A percentile compares a stretch with the other conserved stretches of the same genome.
These are phyloP conservation scores for Paradisaea rubra DNA, from an alignment of 2,113 vertebrate genomes.

Conservation along the genomic window DNA sequence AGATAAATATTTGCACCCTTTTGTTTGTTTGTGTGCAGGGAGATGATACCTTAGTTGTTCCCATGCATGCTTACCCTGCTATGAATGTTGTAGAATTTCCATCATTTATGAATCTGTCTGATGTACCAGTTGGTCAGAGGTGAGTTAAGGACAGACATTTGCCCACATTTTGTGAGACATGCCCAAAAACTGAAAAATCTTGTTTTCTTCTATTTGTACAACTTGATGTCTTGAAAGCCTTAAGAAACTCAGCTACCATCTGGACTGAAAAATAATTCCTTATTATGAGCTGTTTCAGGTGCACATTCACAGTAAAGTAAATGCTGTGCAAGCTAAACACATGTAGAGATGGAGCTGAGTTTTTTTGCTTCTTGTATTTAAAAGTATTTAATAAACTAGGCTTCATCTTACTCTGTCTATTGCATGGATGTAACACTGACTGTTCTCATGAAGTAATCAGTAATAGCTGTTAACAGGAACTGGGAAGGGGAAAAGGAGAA, in stretches of 20 bases:
- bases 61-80: conserved; percentile 87
- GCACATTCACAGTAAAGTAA: not conserved
- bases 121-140: conserved; percentile 84
- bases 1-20: not conserved
- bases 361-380: not conserved
- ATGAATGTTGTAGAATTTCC: conserved; percentile 84
- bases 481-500: not conserved
- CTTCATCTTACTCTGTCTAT: not conserved
- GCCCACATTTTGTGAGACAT: not conserved
- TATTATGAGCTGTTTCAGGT: not conserved
- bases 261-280: not conserved
- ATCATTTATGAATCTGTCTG: conserved; percentile 78
- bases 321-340: not conserved
- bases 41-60: conserved; percentile 85
- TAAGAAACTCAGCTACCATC: not conserved
- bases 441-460: not conserved
- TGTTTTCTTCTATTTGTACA: not conserved
- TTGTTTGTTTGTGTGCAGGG: conserved; percentile 68
- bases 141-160: conserved; percentile 56
- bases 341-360: not conserved
- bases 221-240: not conserved
- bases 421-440: not conserved
- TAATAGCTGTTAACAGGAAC: not conserved
- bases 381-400: not conserved
- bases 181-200: not conserved